Conservation (phyloP, 2,113 vertebrate genomes). For the Phoxinus phoxinus region DNA sequence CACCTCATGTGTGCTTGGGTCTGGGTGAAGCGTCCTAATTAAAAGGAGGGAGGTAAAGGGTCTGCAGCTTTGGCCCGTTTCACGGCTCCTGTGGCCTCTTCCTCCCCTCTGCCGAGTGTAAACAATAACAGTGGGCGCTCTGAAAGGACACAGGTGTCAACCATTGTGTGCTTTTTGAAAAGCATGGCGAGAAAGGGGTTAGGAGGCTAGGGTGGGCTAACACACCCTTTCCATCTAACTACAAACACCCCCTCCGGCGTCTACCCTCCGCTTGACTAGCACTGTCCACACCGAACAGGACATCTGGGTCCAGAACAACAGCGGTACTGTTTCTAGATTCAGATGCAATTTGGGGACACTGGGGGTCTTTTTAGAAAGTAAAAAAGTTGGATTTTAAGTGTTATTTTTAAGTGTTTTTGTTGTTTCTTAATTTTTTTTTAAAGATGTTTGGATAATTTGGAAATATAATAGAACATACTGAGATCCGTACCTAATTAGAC, state of each 20-base stretch:
- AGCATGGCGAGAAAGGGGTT: constrained; percentile 54
- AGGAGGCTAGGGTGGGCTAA: constrained; percentile 57
- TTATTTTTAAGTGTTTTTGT: background rate
- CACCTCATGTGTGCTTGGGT: constrained; percentile 15
- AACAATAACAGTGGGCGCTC: constrained; percentile 75
- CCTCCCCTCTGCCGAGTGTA: constrained; percentile 68
- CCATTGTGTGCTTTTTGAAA: constrained; percentile 76
- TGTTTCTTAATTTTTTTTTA: background rate
- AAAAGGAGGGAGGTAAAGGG: constrained; percentile 49
- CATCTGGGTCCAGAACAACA: background rate
- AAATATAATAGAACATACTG: background rate
- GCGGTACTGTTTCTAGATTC: background rate
- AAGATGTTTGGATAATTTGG: background rate
- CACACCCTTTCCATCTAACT: constrained; percentile 59
- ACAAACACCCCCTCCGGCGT: background rate
- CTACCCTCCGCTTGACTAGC: background rate
- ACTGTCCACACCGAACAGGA: background rate
- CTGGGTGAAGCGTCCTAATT: constrained; percentile 42
- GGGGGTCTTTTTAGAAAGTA: background rate
- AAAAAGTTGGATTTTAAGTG: background rate
- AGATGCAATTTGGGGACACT: background rate
- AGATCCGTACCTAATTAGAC: background rate
- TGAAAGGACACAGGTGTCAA: constrained; percentile 83
- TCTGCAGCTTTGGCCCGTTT: constrained; percentile 59
- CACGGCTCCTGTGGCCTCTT: constrained; percentile 73